Base-by-base conservation (phyloP, 2,797 vertebrate species). In the Molothrus aeneus region DNA sequence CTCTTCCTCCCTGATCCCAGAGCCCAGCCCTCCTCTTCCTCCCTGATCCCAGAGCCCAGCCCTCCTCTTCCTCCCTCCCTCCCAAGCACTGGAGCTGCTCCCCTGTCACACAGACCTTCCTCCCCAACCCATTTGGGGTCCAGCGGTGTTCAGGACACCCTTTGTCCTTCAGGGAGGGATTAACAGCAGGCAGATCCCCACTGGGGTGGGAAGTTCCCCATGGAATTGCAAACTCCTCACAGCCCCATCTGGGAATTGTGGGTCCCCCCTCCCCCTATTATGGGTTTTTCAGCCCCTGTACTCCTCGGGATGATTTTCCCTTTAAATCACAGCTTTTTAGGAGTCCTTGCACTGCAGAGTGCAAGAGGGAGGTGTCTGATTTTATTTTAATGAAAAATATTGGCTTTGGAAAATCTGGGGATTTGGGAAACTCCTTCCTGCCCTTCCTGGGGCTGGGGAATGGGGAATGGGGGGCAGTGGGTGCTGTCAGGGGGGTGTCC, bases 281-380 rank as follows among this genome's bases (percentile, higher is more conserved):
- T 1, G 26, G 32, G 0, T 40, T 48, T 77, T 48, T 31, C 42
- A 43, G 3, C 10, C 11, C 29, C 53, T 22, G 38, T 2, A 11
- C 9, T 5, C 28, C 54, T n/a, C 3, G 24, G 72, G 7, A 32
- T 48, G 50, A 50, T 45, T 86, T 74, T 88, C 26, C 21, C 42
- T n/a, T 11, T 11, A 80, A 88, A 71, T 56, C 48, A 4, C 21
- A 15, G 26, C 10, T 4, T 42, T 82, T 84, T 11, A 14, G 26
- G 50, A 16, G 20, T 25, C 34, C 22, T 80, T 43, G 20, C 25
- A 14, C 17, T 26, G 43, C 36, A 47, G 79, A 43, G 13, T n/a
- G 38, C 54, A 24, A 68, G 6, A 3, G 2, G 6, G 3, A 4
- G 3, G 1, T 3, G 3, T 19, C 34, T 57, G 32, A 0, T 24